Base-by-base conservation (phyloP, 2,888 invertebrate genomes). In the Acleris laterana region DNA sequence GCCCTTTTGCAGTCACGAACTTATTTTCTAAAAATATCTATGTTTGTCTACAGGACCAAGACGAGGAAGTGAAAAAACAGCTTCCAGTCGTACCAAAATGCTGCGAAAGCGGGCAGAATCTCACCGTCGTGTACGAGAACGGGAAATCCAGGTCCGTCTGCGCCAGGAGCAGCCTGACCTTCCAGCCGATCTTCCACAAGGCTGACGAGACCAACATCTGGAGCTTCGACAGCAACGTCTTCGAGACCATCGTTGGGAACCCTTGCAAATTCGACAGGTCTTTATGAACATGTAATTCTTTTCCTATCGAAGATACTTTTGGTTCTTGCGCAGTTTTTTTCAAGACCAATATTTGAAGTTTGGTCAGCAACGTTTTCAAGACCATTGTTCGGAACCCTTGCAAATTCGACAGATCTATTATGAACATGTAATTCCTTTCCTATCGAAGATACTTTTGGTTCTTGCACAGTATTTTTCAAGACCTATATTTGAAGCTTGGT, bases 351-450 rank as follows among this genome's bases (percentile, higher is more conserved):
- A 16, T 42, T 16, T 16, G 4, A 3, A 16, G 25, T 5, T 25
- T 25, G 5, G 25, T 5, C 62, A 86, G 81, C 71, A 90, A 92
- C 57, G 81, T 88, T 25, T 94, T 94, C 74, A 91, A 94, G 70
- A 93, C 94, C 1, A 87, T 94, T 52, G 89, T 94, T 53, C 94
- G 94, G 20, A 93, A 93, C 74, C 94, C 94, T 53, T 95, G 95
- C 78, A n/a, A n/a, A n/a, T n/a, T n/a, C n/a, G n/a, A n/a, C n/a
- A n/a, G n/a, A n/a, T n/a, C n/a, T n/a, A n/a, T n/a, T n/a, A n/a
- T n/a, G n/a, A n/a, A n/a, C n/a, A n/a, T n/a, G n/a, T n/a, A n/a
- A n/a, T n/a, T n/a, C n/a, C n/a, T n/a, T n/a, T n/a, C n/a, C n/a
- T n/a, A n/a, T n/a, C n/a, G n/a, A n/a, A n/a, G n/a, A n/a, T n/a